Evolutionary conservation across 92 coral and sea anemone species (phyloP), one percentile per base, ranked within the genome.

Genomic region (Desmophyllum pertusum): DNA sequence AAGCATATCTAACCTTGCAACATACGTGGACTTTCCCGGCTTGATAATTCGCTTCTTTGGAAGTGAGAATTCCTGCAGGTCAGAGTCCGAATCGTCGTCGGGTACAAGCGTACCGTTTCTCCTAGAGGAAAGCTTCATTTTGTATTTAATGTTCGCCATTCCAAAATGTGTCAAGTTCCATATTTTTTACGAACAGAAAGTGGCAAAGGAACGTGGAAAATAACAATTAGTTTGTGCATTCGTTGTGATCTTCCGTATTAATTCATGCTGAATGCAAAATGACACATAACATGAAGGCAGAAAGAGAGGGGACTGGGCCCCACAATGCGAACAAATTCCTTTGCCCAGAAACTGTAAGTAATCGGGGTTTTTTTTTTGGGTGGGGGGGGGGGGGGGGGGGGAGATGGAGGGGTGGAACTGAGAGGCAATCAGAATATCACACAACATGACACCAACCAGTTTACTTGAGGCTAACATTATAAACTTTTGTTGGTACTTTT

Each of bases 11-110:
- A 83, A 86, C 88, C 86, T 89, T 69, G 91, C 92, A 73, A 88
- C 90, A 86, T 86, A 90, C 81, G 89, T 83, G 51, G 91, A 86
- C 85, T 84, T 91, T 29, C 98, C 98, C 0, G 98, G 95, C 79
- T 94, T 94, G 36, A 94, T 87, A 45, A 94, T 92, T 63, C 94
- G 89, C 84, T 90, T 94, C 78, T 94, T 94, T 7, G 98, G 98
- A 15, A 94, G 89, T 8, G 92, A 63, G 65, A 94, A 94, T 84
- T 94, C 95, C 51, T 91, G 94, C 3, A 75, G 74, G 83, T 94
- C 98, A 51, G 95, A 91, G 85, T 94, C 98, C 37, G 93, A 86
- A 50, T 89, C 92, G 70, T 92, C 95, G 76, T 94, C 91, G 1
- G 94, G 89, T 72, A 94, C 73, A 81, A 92, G 90, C n/a, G 98